Base-by-base conservation (phyloP, 2,888 invertebrate species). In the Drosophila merina region DNA sequence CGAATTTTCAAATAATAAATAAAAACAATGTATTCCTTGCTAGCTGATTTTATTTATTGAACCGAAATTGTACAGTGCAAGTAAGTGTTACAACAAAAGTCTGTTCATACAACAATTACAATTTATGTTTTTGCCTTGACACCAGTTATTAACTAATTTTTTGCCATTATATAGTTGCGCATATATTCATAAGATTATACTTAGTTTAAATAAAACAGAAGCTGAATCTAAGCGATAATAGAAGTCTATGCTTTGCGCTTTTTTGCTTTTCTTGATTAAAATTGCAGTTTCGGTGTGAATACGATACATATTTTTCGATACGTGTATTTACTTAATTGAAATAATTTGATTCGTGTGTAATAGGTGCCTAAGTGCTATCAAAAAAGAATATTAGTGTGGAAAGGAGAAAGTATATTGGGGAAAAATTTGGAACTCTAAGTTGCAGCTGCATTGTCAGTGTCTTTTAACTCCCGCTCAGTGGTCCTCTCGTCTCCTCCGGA, bases 1-100 rank as follows among this genome's bases (percentile, higher is more conserved):
- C 26, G 4, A 3, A 26, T 49, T 14, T 31, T 25, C 25, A 26
- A 12, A 7, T 7, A 8, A 6, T 0, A 7, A 42, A 42, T 25
- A 20, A 20, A 54, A n/a, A 36, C n/a, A 9, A 26, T 2, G 20
- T 20, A 1, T 1, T 33, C 0, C 5, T 63, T 57, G 72, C 76
- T 84, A 84, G 70, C 70, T 75, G 68, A 77, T 77, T 77, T 84
- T 81, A 84, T 84, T 81, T 75, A 77, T 62, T 80, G 51, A 84
- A 77, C 71, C 60, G 67, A 84, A 76, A 50, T 62, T 30, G 59
- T 84, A 73, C 75, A 73, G 80, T 81, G 80, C 80, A 60, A 63
- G 66, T 66, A 56, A 70, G 54, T 51, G 50, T 48, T 51, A 71
- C 47, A 63, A 74, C 56, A 67, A 81, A 84, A 75, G 47, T 75